Percentiles rank a stretch among this genome's conserved stretches.
Conservation (phyloP, 2,113 vertebrate species). For the Diphyllodes magnificus region DNA sequence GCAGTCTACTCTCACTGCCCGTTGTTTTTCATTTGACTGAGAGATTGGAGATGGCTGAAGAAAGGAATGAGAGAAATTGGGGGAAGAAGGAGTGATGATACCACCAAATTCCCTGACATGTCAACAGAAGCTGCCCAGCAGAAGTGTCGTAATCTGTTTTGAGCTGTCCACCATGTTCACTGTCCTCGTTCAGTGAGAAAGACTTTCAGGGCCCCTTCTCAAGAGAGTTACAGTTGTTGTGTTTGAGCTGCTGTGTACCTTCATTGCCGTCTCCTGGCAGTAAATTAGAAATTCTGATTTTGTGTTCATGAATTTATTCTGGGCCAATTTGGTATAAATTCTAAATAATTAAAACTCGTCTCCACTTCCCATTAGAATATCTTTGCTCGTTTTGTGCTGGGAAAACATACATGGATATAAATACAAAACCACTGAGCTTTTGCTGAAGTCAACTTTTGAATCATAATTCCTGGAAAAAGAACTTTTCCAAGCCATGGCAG, state of each 20-base stretch:
- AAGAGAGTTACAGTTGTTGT: not conserved
- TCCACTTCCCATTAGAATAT: not conserved
- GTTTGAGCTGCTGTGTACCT: not conserved
- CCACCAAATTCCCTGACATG: not conserved
- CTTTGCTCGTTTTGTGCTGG: not conserved
- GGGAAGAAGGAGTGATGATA: not conserved
- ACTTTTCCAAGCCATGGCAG: not conserved
- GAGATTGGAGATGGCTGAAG: not conserved
- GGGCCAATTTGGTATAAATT: not conserved
- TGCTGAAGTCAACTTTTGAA: not conserved
- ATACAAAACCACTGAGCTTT: not conserved
- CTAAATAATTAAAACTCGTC: not conserved
- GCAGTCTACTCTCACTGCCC: not conserved
- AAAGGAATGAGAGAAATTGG: not conserved
- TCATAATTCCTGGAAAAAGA: slow-evolving; percentile 9
- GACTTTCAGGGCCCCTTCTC: not conserved
- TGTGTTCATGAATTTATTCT: not conserved
- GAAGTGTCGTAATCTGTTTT: not conserved
- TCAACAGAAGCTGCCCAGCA: not conserved
- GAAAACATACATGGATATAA: not conserved
- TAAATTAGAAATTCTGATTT: not conserved
- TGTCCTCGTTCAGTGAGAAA: not conserved
- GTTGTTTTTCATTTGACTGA: not conserved
- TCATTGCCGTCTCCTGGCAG: not conserved
- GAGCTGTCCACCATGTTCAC: not conserved